Percentiles rank a stretch among this genome's conserved stretches.
phyloP scores from a whole-genome alignment of 2,113 vertebrate species.

The Platysternon megacephalum region DNA sequence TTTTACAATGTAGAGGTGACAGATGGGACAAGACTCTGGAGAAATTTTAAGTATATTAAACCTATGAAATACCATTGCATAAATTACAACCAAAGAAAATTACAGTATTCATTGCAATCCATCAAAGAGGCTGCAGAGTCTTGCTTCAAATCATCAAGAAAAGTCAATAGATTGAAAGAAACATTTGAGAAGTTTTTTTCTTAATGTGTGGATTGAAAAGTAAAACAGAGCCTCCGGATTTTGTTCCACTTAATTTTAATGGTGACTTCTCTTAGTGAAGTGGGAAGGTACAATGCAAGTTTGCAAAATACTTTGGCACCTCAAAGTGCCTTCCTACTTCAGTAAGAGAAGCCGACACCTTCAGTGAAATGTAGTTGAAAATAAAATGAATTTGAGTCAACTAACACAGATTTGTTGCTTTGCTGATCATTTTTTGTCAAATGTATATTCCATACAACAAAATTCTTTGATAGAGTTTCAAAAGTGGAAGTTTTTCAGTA shows the following conservation, averaged over 20 bases:
- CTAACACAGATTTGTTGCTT: constrained; percentile 15
- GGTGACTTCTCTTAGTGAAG: background rate
- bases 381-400: no score
- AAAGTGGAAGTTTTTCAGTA: constrained; percentile 11
- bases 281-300: background rate
- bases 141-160: background rate
- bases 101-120: background rate
- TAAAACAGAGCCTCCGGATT: constrained; percentile 19
- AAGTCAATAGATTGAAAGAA: constrained; percentile 45
- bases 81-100: background rate
- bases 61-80: background rate
- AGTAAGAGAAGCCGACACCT: no score
- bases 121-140: background rate
- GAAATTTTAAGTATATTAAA: constrained; percentile 14
- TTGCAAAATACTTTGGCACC: background rate
- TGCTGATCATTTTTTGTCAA: background rate
- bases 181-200: constrained; percentile 8
- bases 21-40: background rate
- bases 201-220: constrained; percentile 49
- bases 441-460: constrained; percentile 46
- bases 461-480: background rate
- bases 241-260: constrained; percentile 14
- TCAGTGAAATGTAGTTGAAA: no score
- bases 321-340: no score
- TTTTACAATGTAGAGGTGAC: background rate